phyloP scores from a whole-genome alignment of 2,888 invertebrate genomes.

The Amphipoea oculea region DNA sequence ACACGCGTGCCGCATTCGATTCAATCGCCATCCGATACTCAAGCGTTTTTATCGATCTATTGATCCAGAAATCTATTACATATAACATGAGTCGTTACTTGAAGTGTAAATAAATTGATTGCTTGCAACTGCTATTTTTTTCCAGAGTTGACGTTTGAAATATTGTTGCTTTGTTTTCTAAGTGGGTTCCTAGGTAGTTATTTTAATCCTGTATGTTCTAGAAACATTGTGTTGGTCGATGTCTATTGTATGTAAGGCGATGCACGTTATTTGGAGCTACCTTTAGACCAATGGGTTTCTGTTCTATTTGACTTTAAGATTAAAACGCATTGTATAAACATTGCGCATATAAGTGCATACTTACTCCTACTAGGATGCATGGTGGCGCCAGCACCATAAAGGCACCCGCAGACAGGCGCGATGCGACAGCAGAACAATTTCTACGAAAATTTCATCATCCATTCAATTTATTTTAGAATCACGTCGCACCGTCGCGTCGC shows the following conservation, averaged over 20 bases:
- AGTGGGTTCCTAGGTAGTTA: constrained; percentile 16
- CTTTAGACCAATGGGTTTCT: constrained; percentile 30
- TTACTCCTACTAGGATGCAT: not conserved
- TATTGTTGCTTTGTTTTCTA: constrained; percentile 15
- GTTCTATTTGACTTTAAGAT: constrained; percentile 17
- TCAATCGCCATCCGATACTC: constrained; percentile 48
- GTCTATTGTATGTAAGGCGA: constrained; percentile 27
- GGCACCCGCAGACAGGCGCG: too few relatives aligned
- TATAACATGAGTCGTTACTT: constrained; percentile 47
- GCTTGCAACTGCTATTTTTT: constrained; percentile 28
- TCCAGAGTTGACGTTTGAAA: constrained; percentile 31
- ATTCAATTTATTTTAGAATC: too few relatives aligned
- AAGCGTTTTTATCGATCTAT: constrained; percentile 60
- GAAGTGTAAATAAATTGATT: constrained; percentile 40
- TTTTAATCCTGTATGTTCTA: constrained; percentile 7
- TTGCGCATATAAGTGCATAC: not conserved
- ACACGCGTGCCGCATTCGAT: constrained; percentile 60
- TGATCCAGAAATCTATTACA: constrained; percentile 50
- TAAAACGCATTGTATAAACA: constrained; percentile 5
- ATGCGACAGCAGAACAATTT: too few relatives aligned
- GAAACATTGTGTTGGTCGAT: constrained; percentile 34
- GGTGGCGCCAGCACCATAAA: not conserved
- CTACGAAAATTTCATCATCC: too few relatives aligned
- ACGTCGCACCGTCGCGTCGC: too few relatives aligned
- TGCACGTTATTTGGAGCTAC: constrained; percentile 10